Evolutionary conservation across 2,888 invertebrate species (phyloP).

Genomic region (Resseliella maxima): DNA sequence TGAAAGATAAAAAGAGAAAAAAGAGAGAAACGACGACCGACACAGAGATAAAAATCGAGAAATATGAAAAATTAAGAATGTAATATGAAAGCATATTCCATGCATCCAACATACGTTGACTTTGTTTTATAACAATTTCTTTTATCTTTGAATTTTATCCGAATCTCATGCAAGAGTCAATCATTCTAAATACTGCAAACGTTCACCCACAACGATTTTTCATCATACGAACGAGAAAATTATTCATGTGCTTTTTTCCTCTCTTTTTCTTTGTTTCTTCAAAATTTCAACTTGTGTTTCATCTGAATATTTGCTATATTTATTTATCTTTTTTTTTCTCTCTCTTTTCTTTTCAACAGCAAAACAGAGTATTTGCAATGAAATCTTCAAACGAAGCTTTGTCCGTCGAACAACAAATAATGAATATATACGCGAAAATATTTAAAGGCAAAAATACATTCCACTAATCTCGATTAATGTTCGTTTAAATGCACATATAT

Average conservation of each 20-base stretch:
- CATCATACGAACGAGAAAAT: not conserved
- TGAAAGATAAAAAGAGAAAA: too few relatives aligned
- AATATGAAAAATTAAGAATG: too few relatives aligned
- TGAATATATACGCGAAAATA: not conserved
- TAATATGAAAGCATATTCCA: too few relatives aligned
- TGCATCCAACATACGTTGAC: too few relatives aligned
- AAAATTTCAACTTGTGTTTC: not conserved
- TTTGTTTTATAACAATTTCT: not conserved
- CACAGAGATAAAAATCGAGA: too few relatives aligned
- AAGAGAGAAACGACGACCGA: too few relatives aligned
- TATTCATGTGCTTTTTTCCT: too few relatives aligned
- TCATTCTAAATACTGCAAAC: not conserved
- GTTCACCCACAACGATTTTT: not conserved
- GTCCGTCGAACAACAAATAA: not conserved
- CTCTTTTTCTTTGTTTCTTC: not conserved
- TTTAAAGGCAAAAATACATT: not conserved
- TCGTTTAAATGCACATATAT: not conserved
- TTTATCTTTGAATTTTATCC: not conserved
- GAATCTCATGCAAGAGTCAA: not conserved
- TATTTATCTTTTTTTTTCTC: too few relatives aligned
- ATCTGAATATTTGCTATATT: not conserved
- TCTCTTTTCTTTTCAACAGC: too few relatives aligned
- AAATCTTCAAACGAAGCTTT: not conserved
- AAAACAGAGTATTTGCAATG: not conserved
- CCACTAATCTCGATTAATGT: slow-evolving; percentile 33